These are phyloP conservation scores for Rhinichthys klamathensis DNA, from an alignment of 2,113 vertebrate species.

Conservation along the genomic window DNA sequence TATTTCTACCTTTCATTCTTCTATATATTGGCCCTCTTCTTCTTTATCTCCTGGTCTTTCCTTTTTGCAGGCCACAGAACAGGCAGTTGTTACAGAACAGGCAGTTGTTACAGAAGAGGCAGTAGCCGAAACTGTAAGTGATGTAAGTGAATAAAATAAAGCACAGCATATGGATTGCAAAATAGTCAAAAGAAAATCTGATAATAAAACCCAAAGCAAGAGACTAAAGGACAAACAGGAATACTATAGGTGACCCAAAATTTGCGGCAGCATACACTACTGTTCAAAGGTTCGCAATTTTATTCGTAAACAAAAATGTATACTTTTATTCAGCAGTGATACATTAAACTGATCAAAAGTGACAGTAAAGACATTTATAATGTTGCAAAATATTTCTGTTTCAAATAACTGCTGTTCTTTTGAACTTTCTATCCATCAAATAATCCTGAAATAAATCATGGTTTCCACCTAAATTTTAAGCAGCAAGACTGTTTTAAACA, in stretches of 20 bases:
- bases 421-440: too few relatives aligned
- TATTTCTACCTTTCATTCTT: constrained; percentile 27
- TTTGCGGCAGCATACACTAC: not conserved
- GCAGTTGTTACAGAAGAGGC: constrained; percentile 33
- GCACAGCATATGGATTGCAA: not conserved
- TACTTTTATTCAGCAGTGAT: not conserved
- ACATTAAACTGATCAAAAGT: not conserved
- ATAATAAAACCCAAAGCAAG: not conserved
- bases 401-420: not conserved
- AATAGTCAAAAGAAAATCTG: not conserved
- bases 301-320: not conserved
- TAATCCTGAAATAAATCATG: not conserved
- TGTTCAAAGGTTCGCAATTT: not conserved
- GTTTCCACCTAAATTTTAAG: not conserved
- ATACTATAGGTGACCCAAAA: not conserved
- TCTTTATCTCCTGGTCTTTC: constrained; percentile 32
- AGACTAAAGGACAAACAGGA: not conserved
- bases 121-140: constrained; percentile 62
- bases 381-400: not conserved
- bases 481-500: not conserved
- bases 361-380: not conserved
- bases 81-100: not conserved
- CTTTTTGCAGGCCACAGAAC: constrained; percentile 42
- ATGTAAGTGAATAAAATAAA: not conserved
- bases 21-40: not conserved